These are phyloP conservation scores for Argyresthia goedartella DNA, from an alignment of 2,888 invertebrate genomes.

Conservation along the genomic window DNA sequence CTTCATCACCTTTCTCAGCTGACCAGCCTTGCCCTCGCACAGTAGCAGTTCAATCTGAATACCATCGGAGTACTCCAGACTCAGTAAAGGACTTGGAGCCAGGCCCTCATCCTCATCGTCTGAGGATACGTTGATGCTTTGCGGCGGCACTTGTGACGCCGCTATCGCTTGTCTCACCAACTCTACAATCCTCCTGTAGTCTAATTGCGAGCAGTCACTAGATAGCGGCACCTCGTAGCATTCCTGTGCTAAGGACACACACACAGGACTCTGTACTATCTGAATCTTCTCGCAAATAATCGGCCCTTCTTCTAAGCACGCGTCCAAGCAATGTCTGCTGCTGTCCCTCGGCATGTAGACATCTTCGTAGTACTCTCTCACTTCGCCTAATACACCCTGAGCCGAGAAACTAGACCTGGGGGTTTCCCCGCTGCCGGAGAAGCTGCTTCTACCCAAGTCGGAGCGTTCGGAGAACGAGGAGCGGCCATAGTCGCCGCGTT, in stretches of 20 bases:
- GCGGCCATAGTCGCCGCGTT: constrained; percentile 52
- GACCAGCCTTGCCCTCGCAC: constrained; percentile 78
- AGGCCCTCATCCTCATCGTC: constrained; percentile 36
- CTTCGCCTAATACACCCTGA: constrained; percentile 54
- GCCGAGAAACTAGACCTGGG: constrained; percentile 58
- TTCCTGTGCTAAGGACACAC: constrained; percentile 50
- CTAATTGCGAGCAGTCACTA: constrained; percentile 83
- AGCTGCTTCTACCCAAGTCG: constrained; percentile 58
- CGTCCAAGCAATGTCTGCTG: constrained; percentile 35
- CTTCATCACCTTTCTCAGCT: constrained; percentile 82
- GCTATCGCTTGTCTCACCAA: constrained; percentile 85
- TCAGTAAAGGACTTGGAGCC: constrained; percentile 41
- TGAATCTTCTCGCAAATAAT: constrained; percentile 45
- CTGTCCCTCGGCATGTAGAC: constrained; percentile 49
- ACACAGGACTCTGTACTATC: constrained; percentile 53
- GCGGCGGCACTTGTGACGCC: constrained; percentile 78
- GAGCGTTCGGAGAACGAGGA: constrained; percentile 68
- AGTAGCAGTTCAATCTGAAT: constrained; percentile 89
- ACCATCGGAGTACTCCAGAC: constrained; percentile 84
- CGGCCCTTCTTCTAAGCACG: constrained; percentile 39
- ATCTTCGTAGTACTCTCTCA: constrained; percentile 54
- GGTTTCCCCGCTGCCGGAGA: constrained; percentile 59
- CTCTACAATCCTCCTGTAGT: constrained; percentile 83
- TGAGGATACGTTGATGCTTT: constrained; percentile 60
- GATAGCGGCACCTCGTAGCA: constrained; percentile 83